Evolutionary conservation across 2,888 invertebrate genomes (phyloP), one percentile per base, ranked within the genome.

Genomic region (Willowsia nigromaculata): DNA sequence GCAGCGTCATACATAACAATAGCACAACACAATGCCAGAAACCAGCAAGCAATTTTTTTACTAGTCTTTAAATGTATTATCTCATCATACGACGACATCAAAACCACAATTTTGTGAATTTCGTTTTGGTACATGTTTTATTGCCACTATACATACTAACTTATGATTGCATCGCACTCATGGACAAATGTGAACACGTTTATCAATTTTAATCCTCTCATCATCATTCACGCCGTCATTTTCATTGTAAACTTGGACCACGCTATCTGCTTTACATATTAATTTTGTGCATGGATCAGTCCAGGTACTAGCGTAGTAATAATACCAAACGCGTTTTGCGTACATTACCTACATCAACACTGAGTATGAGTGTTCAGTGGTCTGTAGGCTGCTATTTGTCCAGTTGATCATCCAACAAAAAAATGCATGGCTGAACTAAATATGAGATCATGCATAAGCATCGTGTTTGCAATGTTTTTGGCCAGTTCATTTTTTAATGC

Each of bases 181-280:
- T 76, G 76, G 76, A 76, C 76, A 76, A 50, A 76, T 7, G 53
- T 50, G 11, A 53, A 76, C 76, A 76, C 76, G 76, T 76, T 76
- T 76, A 30, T 53, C 76, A n/a, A 76, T 76, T 33, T 47, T 74
- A 74, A 74, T 74, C 47, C 5, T 27, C 33, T 33, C 27, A 43
- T 74, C 47, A 74, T 74, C 47, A 22, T 43, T 13, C 25, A 27
- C 25, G 1, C 62, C 9, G 62, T 30, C n/a, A n/a, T 27, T 15
- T 6, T 27, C 18, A 6, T 56, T 11, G 56, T 62, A 13, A 62
- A 30, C 27, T 9, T 30, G 9, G 5, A 30, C 25, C 11, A 18
- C 53, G 18, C 11, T 15, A 30, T 11, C 59, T 27, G 2, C 62
- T 1, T 25, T 13, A 43, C 13, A 13, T 43, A 13, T 43, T 1